phyloP scores from a whole-genome alignment of 2,113 vertebrate species.

The Pelmatolapia mariae region DNA sequence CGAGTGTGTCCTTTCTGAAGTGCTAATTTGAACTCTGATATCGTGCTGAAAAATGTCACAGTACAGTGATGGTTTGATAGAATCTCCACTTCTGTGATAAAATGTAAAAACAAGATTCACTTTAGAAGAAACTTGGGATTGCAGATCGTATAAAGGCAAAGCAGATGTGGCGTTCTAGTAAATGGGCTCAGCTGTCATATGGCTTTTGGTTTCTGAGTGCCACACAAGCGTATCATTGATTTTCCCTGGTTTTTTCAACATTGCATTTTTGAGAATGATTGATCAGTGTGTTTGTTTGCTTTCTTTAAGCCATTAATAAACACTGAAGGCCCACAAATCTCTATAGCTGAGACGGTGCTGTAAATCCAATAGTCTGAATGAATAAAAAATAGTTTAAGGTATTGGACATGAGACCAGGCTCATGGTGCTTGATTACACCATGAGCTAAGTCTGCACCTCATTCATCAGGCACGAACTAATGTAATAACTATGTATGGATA shows the following conservation, averaged over 20 bases:
- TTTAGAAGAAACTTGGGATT: neutral
- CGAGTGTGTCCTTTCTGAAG: neutral
- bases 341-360: neutral
- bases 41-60: neutral
- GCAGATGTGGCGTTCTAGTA: neutral
- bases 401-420: neutral
- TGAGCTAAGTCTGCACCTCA: neutral
- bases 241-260: neutral
- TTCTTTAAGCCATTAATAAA: slow-evolving; percentile 21
- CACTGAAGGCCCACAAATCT: slow-evolving; percentile 16
- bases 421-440: neutral
- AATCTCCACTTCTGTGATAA: neutral
- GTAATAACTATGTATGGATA: neutral
- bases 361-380: neutral
- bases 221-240: neutral
- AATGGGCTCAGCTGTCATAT: neutral
- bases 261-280: slow-evolving; percentile 4
- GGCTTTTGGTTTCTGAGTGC: neutral
- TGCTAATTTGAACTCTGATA: neutral
- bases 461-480: neutral
- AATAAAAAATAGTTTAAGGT: neutral
- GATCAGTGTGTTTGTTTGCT: slow-evolving; percentile 24
- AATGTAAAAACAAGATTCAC: neutral
- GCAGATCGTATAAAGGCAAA: neutral
- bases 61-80: neutral